Evolutionary conservation across 2,888 invertebrate genomes (phyloP).

Genomic region (Epinotia ramella): DNA sequence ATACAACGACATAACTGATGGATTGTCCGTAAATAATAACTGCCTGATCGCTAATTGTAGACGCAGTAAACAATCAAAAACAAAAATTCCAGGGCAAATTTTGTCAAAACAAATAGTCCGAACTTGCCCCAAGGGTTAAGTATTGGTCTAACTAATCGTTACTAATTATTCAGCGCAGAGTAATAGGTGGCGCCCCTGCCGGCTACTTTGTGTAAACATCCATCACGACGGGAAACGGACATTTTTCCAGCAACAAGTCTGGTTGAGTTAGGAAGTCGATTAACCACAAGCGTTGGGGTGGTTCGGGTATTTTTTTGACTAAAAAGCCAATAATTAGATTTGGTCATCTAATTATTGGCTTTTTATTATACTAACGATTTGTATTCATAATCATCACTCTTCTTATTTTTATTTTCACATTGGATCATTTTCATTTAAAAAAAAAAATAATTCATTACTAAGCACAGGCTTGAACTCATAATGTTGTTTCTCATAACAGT

Average conservation of each 20-base stretch:
- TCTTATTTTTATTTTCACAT: too few species aligned
- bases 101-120: neutral
- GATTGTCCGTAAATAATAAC: neutral
- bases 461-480: too few species aligned
- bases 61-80: too few species aligned
- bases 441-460: too few species aligned
- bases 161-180: constrained; percentile 5
- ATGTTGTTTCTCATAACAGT: too few species aligned
- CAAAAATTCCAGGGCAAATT: neutral
- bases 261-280: constrained; percentile 4
- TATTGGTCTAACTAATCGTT: constrained; percentile 8
- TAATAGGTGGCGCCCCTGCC: neutral
- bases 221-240: neutral
- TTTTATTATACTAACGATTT: too few species aligned
- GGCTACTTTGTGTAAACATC: constrained; percentile 2
- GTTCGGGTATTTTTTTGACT: neutral
- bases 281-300: neutral
- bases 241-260: constrained; percentile 18
- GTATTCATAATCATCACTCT: too few species aligned
- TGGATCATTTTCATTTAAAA: too few species aligned
- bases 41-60: neutral
- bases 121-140: constrained; percentile 2
- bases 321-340: too few species aligned
- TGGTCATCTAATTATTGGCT: too few species aligned
- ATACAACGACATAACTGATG: too few species aligned